A percentile compares a stretch with the other conserved stretches of the same genome.
phyloP scores from a whole-genome alignment of 2,797 vertebrate species.

The Parauchenoglanis ngamensis region DNA sequence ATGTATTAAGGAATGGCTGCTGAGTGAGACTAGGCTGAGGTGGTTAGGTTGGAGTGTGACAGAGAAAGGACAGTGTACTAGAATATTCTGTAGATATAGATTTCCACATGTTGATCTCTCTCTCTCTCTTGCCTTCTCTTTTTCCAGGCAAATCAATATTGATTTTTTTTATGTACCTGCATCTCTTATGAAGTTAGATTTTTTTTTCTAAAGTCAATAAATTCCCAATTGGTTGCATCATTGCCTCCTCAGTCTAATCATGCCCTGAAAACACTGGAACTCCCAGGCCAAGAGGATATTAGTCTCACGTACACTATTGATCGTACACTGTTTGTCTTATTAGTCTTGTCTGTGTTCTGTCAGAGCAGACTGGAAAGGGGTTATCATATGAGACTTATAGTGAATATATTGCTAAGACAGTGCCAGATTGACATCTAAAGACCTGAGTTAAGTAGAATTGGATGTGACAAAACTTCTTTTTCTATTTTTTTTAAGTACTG shows the following conservation, averaged over 20 bases:
- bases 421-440: slow-evolving; percentile 23
- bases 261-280: slow-evolving; percentile 20
- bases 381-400: slow-evolving; percentile 29
- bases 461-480: neutral
- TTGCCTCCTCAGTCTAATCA: slow-evolving; percentile 49
- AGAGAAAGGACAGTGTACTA: slow-evolving; percentile 41
- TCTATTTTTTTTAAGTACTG: neutral
- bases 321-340: slow-evolving; percentile 54
- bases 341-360: slow-evolving; percentile 48
- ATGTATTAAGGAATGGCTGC: slow-evolving; percentile 48
- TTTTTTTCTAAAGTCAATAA: slow-evolving; percentile 67
- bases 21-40: slow-evolving; percentile 25
- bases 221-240: slow-evolving; percentile 60
- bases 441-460: neutral
- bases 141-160: slow-evolving; percentile 72
- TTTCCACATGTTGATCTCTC: slow-evolving; percentile 25
- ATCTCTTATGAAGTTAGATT: slow-evolving; percentile 67
- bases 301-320: slow-evolving; percentile 57
- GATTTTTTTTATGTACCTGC: slow-evolving; percentile 68
- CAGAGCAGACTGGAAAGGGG: slow-evolving; percentile 19
- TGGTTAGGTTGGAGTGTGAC: slow-evolving; percentile 38
- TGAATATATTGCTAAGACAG: slow-evolving; percentile 14
- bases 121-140: slow-evolving; percentile 48
- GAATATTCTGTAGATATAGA: slow-evolving; percentile 36
- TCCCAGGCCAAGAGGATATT: slow-evolving; percentile 46